phyloP scores from a whole-genome alignment of 2,797 vertebrate genomes.

The Distichodus sexfasciatus region DNA sequence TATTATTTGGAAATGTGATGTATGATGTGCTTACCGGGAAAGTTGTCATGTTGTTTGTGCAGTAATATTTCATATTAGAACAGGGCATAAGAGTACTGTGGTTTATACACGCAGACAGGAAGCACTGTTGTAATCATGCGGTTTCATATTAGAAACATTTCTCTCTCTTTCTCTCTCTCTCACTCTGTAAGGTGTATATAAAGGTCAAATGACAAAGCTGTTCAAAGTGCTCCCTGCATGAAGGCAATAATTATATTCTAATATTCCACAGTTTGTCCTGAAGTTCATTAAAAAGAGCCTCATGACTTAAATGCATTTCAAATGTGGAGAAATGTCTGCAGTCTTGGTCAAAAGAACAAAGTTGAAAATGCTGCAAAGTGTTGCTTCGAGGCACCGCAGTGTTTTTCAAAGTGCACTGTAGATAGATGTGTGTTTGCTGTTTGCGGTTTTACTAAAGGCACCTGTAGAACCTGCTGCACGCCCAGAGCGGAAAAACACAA shows the following conservation, averaged over 20 bases:
- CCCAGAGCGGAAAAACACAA: constrained; percentile 19
- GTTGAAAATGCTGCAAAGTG: constrained; percentile 7
- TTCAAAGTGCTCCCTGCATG: background rate
- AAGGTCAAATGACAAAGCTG: no score
- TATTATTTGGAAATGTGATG: background rate
- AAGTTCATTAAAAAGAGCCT: no score
- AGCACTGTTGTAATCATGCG: constrained; percentile 77
- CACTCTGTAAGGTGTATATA: no score
- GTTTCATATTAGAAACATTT: constrained; percentile 75
- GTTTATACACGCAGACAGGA: constrained; percentile 74
- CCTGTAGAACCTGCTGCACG: constrained; percentile 3
- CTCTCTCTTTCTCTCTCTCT: constrained; percentile 38
- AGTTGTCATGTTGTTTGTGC: constrained; percentile 4
- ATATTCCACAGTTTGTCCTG: no score
- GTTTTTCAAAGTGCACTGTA: constrained; percentile 27
- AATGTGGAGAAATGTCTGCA: background rate
- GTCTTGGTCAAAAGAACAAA: background rate
- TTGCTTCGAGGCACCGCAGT: constrained; percentile 12
- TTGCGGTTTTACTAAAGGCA: constrained; percentile 33
- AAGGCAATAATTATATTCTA: no score
- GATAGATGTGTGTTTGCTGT: constrained; percentile 30
- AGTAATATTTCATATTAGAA: constrained; percentile 59
- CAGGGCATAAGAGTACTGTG: constrained; percentile 58
- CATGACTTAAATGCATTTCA: no score
- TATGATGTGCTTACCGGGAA: no score